phyloP scores from a whole-genome alignment of 2,888 invertebrate genomes.

The Leptopterna dolabrata region DNA sequence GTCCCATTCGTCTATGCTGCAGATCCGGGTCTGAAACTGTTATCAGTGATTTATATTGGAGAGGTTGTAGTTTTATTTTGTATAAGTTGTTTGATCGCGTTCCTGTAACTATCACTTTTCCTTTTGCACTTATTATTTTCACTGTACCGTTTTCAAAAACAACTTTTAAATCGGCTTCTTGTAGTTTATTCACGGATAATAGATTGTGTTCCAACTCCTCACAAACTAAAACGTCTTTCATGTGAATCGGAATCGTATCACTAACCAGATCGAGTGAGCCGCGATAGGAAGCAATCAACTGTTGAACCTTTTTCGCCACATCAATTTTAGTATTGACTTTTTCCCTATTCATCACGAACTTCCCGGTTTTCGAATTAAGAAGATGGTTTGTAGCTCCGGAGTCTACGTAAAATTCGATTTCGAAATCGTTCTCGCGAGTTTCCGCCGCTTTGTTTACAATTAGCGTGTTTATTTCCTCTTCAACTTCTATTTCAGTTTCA shows the following conservation, averaged over 20 bases:
- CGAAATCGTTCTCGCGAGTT: background rate
- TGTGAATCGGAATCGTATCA: background rate
- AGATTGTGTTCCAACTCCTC: conserved; percentile 1
- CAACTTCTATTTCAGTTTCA: no score
- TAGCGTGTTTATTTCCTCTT: background rate
- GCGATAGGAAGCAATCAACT: background rate
- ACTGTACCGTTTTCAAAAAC: conserved; percentile 24
- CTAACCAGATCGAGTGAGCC: background rate
- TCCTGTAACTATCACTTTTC: background rate
- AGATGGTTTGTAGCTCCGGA: background rate
- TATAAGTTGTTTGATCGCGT: background rate
- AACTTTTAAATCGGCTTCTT: background rate
- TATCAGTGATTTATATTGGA: background rate
- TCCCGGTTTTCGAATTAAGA: background rate
- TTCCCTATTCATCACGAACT: background rate
- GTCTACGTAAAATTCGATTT: conserved; percentile 14
- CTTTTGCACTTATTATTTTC: background rate
- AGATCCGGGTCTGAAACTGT: background rate
- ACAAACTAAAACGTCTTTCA: conserved; percentile 3
- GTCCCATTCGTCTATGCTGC: conserved; percentile 19
- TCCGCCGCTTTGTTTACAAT: no score
- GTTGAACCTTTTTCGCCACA: conserved; percentile 9
- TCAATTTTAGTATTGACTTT: background rate
- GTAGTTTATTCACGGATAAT: conserved; percentile 5
- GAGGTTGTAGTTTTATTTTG: background rate